Evolutionary conservation across 2,888 invertebrate species (phyloP).

Genomic region (Sipha maydis): DNA sequence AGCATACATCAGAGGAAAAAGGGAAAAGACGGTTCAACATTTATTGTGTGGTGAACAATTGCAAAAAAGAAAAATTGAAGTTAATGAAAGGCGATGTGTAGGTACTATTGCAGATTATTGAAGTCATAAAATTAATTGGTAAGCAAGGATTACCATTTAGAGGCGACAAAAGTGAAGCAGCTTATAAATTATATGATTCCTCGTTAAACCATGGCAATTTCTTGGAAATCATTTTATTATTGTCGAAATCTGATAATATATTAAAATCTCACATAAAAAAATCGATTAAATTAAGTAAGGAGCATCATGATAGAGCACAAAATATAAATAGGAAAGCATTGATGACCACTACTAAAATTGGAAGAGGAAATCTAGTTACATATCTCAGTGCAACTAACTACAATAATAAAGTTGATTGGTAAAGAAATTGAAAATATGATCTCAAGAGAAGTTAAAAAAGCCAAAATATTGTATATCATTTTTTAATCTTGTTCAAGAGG

Average conservation of each 20-base stretch:
- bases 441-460: conserved; percentile 16
- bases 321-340: conserved; percentile 1
- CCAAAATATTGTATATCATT: background rate
- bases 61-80: background rate
- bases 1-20: background rate
- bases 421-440: conserved; percentile 26
- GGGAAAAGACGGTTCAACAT: background rate
- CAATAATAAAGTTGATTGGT: conserved; percentile 14
- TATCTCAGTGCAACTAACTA: background rate
- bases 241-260: background rate
- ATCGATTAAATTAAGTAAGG: background rate
- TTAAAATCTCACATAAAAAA: background rate
- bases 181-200: background rate
- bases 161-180: conserved; percentile 3
- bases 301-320: background rate
- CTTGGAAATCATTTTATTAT: background rate
- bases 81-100: background rate
- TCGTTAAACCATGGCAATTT: conserved; percentile 1
- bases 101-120: background rate
- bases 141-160: background rate
- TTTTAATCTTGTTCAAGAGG: background rate
- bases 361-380: background rate
- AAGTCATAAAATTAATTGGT: conserved; percentile 5
- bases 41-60: conserved; percentile 4
- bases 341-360: background rate